Evolutionary conservation across 2,888 invertebrate genomes (phyloP), one percentile per base, ranked within the genome.

Genomic region (Oligia strigilis): DNA sequence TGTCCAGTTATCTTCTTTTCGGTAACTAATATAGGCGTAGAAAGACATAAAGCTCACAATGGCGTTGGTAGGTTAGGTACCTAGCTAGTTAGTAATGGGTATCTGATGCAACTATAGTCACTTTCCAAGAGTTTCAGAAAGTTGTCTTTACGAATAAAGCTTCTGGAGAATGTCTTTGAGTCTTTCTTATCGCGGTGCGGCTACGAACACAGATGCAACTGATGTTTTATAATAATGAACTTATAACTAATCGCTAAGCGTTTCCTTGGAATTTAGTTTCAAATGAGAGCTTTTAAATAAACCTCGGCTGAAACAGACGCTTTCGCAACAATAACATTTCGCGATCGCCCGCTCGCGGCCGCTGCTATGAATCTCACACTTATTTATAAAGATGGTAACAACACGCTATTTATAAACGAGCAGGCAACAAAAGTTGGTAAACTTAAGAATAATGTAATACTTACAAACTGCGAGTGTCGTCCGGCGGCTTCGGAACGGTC

Each of bases 391-490:
- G 83, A 84, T 84, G 70, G 87, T 88, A 90, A 84, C 84, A 82
- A 77, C 66, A 81, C 72, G 86, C 85, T 91, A 91, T 81, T 86
- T 86, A 84, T 87, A 90, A 80, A 84, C 78, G 71, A 79, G 70
- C 85, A 76, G 36, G 73, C 62, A 83, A 83, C 65, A 83, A 80
- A 80, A 88, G 71, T 84, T 87, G 66, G 36, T 78, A 74, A 86
- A 84, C 81, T 80, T 87, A 82, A 88, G n/a, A 76, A 81, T 72
- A 76, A 72, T 77, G 81, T 19, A 77, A 80, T 92, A 96, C 96
- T 96, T 92, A 96, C 96, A 96, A 90, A 29, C 95, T 95, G 84
- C 94, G 93, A n/a, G 94, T 93, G 74, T 96, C 94, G 70, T 88
- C 75, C 66, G 95, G 91, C 19, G 93, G 89, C 81, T 91, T 92